Conservation (phyloP, 2,797 vertebrate genomes). For the Sternarchorhynchus goeldii region DNA sequence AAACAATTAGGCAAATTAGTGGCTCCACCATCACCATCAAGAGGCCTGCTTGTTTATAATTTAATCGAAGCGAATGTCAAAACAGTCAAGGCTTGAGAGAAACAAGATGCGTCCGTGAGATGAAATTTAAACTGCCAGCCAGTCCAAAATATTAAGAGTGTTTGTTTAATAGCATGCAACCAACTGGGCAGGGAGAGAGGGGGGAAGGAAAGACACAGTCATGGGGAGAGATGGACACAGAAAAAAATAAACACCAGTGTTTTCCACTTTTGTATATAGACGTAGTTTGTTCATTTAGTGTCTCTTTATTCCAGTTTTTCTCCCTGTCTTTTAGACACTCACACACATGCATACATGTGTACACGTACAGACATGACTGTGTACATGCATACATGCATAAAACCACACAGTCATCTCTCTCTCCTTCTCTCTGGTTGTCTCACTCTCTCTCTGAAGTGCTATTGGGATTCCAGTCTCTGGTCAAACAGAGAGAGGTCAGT, state of each 20-base stretch:
- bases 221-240: conserved; percentile 45
- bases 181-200: conserved; percentile 72
- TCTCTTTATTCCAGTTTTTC: conserved; percentile 29
- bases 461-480: conserved; percentile 72
- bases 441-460: conserved; percentile 59
- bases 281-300: conserved; percentile 65
- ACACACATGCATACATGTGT: conserved; percentile 27
- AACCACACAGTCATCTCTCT: neutral
- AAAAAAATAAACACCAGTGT: conserved; percentile 57
- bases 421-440: neutral
- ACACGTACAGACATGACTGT: neutral
- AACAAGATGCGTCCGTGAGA: conserved; percentile 99
- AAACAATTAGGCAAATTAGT: conserved; percentile 99
- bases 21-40: conserved; percentile 99
- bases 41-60: conserved; percentile 99
- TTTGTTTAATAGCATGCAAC: conserved; percentile 99
- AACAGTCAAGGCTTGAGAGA: conserved; percentile 99
- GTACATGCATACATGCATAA: neutral
- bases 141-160: conserved; percentile 99
- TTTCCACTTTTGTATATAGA: conserved; percentile 67
- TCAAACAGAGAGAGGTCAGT: conserved; percentile 72
- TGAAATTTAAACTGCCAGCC: conserved; percentile 99
- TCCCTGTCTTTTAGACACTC: conserved; percentile 17
- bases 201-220: conserved; percentile 54
- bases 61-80: conserved; percentile 99